A percentile compares a stretch with the other conserved stretches of the same genome.
phyloP scores from a whole-genome alignment of 2,113 vertebrate species.

The Antigone vipio region DNA sequence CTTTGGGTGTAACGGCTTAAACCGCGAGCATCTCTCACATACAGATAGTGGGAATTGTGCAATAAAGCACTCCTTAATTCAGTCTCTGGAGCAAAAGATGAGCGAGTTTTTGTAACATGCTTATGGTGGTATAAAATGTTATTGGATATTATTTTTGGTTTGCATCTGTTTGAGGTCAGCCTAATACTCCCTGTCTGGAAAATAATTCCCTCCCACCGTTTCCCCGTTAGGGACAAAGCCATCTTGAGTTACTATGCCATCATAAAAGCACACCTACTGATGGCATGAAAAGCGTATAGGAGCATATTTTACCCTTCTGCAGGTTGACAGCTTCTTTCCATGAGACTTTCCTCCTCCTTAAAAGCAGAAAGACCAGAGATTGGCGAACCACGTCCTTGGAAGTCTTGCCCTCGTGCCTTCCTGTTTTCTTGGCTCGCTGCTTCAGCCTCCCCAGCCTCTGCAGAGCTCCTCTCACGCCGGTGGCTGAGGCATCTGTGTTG shows the following conservation, averaged over 20 bases:
- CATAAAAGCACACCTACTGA: fast-evolving
- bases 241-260: background rate
- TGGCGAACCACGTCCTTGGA: background rate
- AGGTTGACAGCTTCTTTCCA: background rate
- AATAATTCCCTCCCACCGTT: background rate
- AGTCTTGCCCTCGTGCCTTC: background rate
- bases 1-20: background rate
- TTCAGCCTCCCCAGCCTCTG: background rate
- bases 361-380: background rate
- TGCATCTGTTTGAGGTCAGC: background rate
- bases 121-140: background rate
- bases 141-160: background rate
- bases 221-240: background rate
- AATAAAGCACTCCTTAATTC: background rate
- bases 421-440: background rate
- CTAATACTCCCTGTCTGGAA: background rate
- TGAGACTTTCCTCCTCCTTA: background rate
- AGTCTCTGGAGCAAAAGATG: background rate
- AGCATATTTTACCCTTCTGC: background rate
- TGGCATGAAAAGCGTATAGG: background rate
- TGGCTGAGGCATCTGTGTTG: background rate
- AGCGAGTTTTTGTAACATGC: background rate
- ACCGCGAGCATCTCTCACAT: background rate
- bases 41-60: background rate
- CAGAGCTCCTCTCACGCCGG: background rate